Evolutionary conservation across 1,140 invertebrate species (phyloP).

Genomic region (Sweltsa coloradensis): DNA sequence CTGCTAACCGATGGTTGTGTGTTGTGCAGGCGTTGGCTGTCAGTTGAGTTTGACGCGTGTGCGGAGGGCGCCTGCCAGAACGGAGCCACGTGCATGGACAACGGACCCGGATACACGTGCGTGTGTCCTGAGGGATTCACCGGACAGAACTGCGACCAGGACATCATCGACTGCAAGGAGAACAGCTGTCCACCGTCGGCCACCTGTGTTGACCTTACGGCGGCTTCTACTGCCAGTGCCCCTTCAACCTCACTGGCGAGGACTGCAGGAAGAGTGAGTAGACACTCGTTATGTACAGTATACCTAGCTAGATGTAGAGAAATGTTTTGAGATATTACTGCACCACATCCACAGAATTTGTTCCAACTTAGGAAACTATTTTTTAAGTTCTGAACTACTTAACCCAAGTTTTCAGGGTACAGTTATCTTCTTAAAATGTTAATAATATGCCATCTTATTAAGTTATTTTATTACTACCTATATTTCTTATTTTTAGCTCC

Average conservation of each 20-base stretch:
- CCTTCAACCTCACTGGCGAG: conserved; percentile 90
- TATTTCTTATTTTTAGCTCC: conserved; percentile 14
- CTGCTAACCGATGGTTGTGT: no score
- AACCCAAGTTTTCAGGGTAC: background rate
- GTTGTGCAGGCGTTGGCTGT: no score
- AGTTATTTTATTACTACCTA: background rate
- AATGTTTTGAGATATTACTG: conserved; percentile 22
- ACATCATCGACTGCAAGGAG: conserved; percentile 85
- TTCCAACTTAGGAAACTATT: no score
- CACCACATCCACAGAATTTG: background rate
- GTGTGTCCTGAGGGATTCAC: conserved; percentile 74
- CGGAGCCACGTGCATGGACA: conserved; percentile 79
- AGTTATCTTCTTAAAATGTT: background rate
- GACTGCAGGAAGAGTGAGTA: conserved; percentile 85
- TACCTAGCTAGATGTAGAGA: conserved; percentile 51
- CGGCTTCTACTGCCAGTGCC: conserved; percentile 89
- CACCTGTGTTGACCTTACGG: conserved; percentile 85
- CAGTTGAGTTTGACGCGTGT: conserved; percentile 88
- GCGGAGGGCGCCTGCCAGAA: conserved; percentile 80
- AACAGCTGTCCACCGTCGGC: conserved; percentile 90
- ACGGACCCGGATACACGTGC: conserved; percentile 74
- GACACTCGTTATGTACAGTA: background rate
- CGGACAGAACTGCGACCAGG: conserved; percentile 76
- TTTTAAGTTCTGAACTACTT: no score
- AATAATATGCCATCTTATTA: conserved; percentile 37